Conservation (phyloP, 2,113 vertebrate species). For the Synchiropus splendidus region DNA sequence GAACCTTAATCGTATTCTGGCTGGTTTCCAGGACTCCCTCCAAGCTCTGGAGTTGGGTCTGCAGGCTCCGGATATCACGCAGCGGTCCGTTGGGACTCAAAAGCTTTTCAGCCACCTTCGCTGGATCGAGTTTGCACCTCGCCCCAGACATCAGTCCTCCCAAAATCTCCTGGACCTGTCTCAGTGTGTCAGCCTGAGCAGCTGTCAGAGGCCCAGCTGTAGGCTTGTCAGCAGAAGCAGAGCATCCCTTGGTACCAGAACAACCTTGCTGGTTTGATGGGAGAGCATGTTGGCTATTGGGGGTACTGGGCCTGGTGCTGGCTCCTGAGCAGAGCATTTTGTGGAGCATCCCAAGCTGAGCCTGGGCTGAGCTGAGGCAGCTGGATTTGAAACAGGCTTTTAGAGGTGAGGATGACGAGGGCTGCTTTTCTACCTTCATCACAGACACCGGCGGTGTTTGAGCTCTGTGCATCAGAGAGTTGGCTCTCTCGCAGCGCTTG, state of each 20-base stretch:
- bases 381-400: slow-evolving; percentile 61
- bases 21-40: slow-evolving; percentile 82
- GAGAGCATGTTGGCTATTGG: slow-evolving; percentile 48
- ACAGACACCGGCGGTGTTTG: slow-evolving; percentile 49
- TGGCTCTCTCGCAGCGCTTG: slow-evolving; percentile 42
- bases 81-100: slow-evolving; percentile 55
- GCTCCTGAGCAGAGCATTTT: slow-evolving; percentile 65
- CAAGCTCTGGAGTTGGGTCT: slow-evolving; percentile 76
- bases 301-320: slow-evolving; percentile 44
- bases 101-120: slow-evolving; percentile 53
- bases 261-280: slow-evolving; percentile 50
- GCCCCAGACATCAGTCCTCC: slow-evolving; percentile 72
- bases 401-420: slow-evolving; percentile 50
- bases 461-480: slow-evolving; percentile 56
- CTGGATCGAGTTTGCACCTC: slow-evolving; percentile 60
- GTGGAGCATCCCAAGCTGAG: slow-evolving; percentile 56
- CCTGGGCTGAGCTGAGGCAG: slow-evolving; percentile 60
- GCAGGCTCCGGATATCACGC: slow-evolving; percentile 68
- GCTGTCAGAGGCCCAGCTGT: slow-evolving; percentile 38
- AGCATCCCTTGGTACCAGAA: slow-evolving; percentile 45
- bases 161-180: slow-evolving; percentile 71
- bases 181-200: slow-evolving; percentile 59
- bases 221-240: slow-evolving; percentile 33
- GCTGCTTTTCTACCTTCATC: slow-evolving; percentile 49
- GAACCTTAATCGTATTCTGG: slow-evolving; percentile 81